Evolutionary conservation across 92 coral and sea anemone genomes (phyloP).

Genomic region (Parazoanthus darwini): DNA sequence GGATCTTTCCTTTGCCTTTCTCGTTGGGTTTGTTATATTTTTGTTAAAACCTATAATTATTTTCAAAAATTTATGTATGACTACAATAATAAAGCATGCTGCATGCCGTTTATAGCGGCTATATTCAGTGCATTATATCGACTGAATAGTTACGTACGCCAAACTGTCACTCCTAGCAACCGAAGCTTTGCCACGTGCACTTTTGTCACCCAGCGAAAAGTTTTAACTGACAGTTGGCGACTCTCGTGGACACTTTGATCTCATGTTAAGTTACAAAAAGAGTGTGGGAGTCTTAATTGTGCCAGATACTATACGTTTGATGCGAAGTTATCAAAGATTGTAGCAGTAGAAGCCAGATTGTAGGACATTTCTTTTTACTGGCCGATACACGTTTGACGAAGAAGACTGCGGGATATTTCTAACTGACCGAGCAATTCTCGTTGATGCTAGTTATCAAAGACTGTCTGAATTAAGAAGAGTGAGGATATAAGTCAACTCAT

Average conservation of each 20-base stretch:
- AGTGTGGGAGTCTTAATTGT: neutral
- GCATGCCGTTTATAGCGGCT: too few relatives aligned
- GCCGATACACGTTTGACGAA: neutral
- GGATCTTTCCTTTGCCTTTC: too few relatives aligned
- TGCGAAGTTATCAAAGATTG: neutral
- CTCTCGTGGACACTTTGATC: neutral
- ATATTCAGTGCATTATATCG: neutral
- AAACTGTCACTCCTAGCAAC: slow-evolving; percentile 4
- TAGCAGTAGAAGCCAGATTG: too few relatives aligned
- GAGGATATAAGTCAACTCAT: neutral
- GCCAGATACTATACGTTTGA: neutral
- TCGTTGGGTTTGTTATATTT: too few relatives aligned
- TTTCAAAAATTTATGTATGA: too few relatives aligned
- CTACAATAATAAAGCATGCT: too few relatives aligned
- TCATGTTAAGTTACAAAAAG: neutral
- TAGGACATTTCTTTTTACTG: neutral
- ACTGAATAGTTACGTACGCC: neutral
- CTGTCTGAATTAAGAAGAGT: neutral
- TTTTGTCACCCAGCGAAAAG: neutral
- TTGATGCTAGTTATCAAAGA: neutral
- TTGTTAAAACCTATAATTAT: too few relatives aligned
- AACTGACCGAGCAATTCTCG: neutral
- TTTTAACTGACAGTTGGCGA: neutral
- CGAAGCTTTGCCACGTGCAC: neutral
- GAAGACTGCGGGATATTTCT: too few relatives aligned